phyloP scores from a whole-genome alignment of 2,113 vertebrate genomes.

The Pseudorhombus dupliciocellatus region DNA sequence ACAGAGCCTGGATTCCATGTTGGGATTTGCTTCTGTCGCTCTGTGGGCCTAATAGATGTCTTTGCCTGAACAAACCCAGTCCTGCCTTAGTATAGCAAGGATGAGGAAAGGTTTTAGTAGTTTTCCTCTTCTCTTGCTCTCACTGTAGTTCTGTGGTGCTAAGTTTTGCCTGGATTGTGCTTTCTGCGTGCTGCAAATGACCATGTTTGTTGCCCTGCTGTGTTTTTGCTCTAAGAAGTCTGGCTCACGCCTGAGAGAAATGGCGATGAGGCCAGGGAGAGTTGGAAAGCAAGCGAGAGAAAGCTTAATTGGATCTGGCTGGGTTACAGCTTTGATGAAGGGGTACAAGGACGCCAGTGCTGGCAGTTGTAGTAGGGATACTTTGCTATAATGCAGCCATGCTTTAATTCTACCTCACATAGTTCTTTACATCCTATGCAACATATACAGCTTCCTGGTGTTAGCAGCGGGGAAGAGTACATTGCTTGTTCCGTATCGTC shows the following conservation, averaged over 20 bases:
- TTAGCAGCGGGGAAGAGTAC: too few species aligned
- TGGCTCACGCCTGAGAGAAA: conserved; percentile 5
- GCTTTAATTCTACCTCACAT: not conserved
- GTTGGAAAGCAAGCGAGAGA: not conserved
- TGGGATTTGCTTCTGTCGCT: conserved; percentile 36
- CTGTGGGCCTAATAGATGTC: conserved; percentile 13
- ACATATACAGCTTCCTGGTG: too few species aligned
- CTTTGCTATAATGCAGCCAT: too few species aligned
- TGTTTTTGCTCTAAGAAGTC: not conserved
- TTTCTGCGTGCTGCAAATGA: conserved; percentile 8
- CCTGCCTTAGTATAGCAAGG: conserved; percentile 32
- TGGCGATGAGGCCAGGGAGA: conserved; percentile 2
- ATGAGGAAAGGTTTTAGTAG: not conserved
- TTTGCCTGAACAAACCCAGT: conserved; percentile 46
- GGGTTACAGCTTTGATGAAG: conserved; percentile 11
- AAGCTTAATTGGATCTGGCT: conserved; percentile 28
- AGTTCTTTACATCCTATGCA: not conserved
- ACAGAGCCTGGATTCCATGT: conserved; percentile 42
- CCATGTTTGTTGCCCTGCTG: not conserved
- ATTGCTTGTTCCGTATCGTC: not conserved
- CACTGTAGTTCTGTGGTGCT: conserved; percentile 18
- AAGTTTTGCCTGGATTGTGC: not conserved
- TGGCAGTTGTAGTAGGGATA: not conserved
- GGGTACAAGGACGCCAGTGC: not conserved
- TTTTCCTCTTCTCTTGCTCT: not conserved